These are phyloP conservation scores for Strigops habroptila DNA, from an alignment of 2,113 vertebrate genomes.

Conservation along the genomic window DNA sequence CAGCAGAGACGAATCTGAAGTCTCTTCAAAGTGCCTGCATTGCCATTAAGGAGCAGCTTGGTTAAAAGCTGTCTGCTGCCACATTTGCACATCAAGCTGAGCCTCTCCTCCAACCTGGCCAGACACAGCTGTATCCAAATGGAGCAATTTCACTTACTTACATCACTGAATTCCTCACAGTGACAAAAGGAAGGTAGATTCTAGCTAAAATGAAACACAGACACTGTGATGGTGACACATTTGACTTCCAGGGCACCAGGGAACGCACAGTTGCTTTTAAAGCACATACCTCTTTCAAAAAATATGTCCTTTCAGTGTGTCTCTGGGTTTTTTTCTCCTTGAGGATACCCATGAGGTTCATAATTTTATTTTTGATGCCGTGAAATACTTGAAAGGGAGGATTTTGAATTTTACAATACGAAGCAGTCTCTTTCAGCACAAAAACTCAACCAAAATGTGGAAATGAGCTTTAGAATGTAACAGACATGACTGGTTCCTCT, in stretches of 20 bases:
- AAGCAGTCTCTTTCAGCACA: background rate
- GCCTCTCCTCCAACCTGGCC: background rate
- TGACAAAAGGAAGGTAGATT: background rate
- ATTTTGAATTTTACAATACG: background rate
- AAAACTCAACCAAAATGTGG: background rate
- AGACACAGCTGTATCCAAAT: background rate
- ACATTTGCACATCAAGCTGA: background rate
- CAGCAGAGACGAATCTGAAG: background rate
- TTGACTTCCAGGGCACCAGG: background rate
- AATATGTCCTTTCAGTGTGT: background rate
- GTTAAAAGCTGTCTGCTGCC: background rate
- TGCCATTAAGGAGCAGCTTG: accelerated
- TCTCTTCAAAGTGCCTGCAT: background rate
- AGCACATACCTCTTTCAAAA: background rate
- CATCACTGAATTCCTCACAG: background rate
- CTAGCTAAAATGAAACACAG: background rate
- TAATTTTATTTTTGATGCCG: background rate
- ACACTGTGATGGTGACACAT: background rate
- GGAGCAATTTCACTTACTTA: background rate
- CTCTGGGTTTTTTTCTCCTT: background rate
- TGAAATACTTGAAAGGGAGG: background rate
- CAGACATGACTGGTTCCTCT: background rate
- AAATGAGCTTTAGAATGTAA: background rate
- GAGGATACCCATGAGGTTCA: background rate
- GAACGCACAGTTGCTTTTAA: background rate